Percentiles rank a stretch among this genome's conserved stretches.
Conservation (phyloP, 2,113 vertebrate species). For the Epinephelus moara region DNA sequence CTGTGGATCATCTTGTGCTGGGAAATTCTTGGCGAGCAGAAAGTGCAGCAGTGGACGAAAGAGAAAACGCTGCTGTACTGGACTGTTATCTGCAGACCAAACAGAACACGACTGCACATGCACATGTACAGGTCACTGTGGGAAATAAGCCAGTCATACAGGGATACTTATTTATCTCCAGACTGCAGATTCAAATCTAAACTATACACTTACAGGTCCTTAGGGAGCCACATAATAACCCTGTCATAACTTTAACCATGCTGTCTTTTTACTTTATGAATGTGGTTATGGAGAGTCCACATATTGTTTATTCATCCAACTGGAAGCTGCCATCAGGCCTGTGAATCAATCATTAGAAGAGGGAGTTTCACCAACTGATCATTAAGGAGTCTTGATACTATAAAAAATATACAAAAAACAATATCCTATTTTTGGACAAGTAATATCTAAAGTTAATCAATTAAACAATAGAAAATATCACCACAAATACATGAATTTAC, state of each 20-base stretch:
- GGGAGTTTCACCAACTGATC: neutral
- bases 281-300: neutral
- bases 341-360: neutral
- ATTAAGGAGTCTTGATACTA: neutral
- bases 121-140: neutral
- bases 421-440: neutral
- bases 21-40: conserved; percentile 30
- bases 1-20: conserved; percentile 30
- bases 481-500: neutral
- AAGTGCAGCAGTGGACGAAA: conserved; percentile 40
- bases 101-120: conserved; percentile 2
- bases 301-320: neutral
- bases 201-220: neutral
- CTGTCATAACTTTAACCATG: neutral
- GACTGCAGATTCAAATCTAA: conserved; percentile 13
- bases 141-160: conserved; percentile 9
- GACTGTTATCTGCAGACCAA: conserved; percentile 38
- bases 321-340: neutral
- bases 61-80: conserved; percentile 26
- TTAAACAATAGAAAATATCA: neutral
- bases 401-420: neutral
- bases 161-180: neutral
- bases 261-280: neutral
- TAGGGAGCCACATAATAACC: conserved; percentile 16
- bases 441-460: neutral